A percentile compares a stretch with the other conserved stretches of the same genome.
These are phyloP conservation scores for Rhegmatorhina hoffmannsi DNA, from an alignment of 2,113 vertebrate species.

Conservation along the genomic window DNA sequence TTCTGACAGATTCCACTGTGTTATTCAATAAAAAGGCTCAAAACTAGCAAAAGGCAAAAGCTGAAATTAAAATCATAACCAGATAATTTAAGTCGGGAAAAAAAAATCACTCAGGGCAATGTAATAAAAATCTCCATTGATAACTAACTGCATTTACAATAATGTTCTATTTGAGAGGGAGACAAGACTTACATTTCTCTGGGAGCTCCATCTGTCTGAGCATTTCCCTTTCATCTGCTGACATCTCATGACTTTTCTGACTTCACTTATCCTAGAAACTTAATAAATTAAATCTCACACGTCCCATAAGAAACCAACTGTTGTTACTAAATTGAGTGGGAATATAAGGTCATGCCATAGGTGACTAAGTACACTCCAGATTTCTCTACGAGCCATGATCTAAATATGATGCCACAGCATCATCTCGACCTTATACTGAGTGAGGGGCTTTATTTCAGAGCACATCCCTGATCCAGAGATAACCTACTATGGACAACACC, in stretches of 20 bases:
- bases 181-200: constrained; percentile 69
- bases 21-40: background rate
- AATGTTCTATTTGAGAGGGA: constrained; percentile 1
- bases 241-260: constrained; percentile 22
- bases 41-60: background rate
- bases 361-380: constrained; percentile 76
- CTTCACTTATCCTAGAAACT: constrained; percentile 65
- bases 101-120: background rate
- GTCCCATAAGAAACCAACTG: constrained; percentile 69
- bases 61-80: background rate
- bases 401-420: constrained; percentile 77
- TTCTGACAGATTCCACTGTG: background rate
- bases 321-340: constrained; percentile 76
- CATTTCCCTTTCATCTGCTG: background rate
- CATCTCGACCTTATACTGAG: constrained; percentile 76
- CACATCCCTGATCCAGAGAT: background rate
- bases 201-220: background rate
- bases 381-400: constrained; percentile 77
- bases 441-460: constrained; percentile 68
- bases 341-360: constrained; percentile 77
- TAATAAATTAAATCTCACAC: constrained; percentile 66
- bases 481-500: constrained; percentile 21
- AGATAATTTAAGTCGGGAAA: background rate
- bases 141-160: background rate
- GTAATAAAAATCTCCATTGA: background rate